Evolutionary conservation across 2,888 invertebrate genomes (phyloP).

Genomic region (Timandra comae): DNA sequence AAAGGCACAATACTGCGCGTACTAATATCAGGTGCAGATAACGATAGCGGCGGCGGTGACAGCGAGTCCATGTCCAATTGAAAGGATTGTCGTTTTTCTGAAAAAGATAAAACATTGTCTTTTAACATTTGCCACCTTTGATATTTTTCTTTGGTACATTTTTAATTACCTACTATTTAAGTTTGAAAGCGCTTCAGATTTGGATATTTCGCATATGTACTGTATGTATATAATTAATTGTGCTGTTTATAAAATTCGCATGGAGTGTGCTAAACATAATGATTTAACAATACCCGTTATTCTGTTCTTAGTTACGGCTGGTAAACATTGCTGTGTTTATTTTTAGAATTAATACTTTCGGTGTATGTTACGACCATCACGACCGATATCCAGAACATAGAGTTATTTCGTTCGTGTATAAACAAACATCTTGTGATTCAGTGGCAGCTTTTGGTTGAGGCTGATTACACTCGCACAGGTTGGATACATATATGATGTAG

Average conservation of each 20-base stretch:
- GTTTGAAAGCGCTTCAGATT: constrained; percentile 23
- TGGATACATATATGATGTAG: too few species aligned
- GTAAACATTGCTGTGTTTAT: constrained; percentile 31
- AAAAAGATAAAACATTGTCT: constrained; percentile 17
- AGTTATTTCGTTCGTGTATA: too few species aligned
- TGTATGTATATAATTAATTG: constrained; percentile 22
- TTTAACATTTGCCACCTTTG: not conserved
- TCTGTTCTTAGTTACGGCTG: constrained; percentile 19
- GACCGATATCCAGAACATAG: too few species aligned
- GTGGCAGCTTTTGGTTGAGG: too few species aligned
- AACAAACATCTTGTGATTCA: too few species aligned
- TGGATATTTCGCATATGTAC: constrained; percentile 9
- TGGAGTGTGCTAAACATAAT: constrained; percentile 9
- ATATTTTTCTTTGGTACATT: too few species aligned
- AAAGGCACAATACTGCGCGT: constrained; percentile 62
- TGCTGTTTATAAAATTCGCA: too few species aligned
- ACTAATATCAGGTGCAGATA: constrained; percentile 88
- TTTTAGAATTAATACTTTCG: constrained; percentile 30
- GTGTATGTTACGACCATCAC: too few species aligned
- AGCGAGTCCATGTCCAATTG: constrained; percentile 80
- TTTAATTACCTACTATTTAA: too few species aligned
- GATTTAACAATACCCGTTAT: constrained; percentile 22
- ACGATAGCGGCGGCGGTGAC: constrained; percentile 86
- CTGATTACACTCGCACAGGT: too few species aligned
- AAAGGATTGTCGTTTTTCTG: constrained; percentile 75